Base-by-base conservation (phyloP, 2,888 invertebrate genomes). In the Drosophila colorata region DNA sequence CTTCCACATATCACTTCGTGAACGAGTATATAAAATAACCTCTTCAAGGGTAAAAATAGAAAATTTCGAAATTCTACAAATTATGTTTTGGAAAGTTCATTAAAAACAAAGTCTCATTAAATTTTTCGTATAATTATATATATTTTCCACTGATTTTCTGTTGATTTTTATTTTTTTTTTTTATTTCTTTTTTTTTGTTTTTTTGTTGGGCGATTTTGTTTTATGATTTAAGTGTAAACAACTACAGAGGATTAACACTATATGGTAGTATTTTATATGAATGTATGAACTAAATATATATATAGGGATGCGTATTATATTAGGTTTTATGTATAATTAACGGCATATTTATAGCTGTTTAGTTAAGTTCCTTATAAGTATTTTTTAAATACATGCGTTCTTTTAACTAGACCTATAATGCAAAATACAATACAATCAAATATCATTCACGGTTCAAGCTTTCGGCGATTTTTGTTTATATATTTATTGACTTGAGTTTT, bases 161-260 rank as follows among this genome's bases (percentile, higher is more conserved):
- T 71, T 52, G 57, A n/a, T 49, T 69, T 69, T 59, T 69, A 66
- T 14, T 65, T 63, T 37, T 67, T 68, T 41, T 58, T 20, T 25
- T 25, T n/a, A n/a, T n/a, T 31, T 63, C 68, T 52, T 65, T 55
- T 57, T 55, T 63, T 69, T n/a, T 57, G 66, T 57, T 56, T 46
- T 20, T 41, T 46, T 55, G 52, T 46, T 31, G 33, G 59, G 59
- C 52, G 37, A 31, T 44, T 69, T 74, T 69, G 67, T 46, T 72
- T 66, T 52, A 74, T 68, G 80, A 76, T 79, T 86, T 75, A 87
- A 64, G 78, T 89, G 80, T 89, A 87, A 89, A 86, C 89, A 79
- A 87, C 85, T 86, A 86, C 89, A 73, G 83, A 88, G 88, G 86
- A 87, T 86, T 86, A 86, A 86, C 87, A 69, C 89, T 87, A 89